A percentile compares a stretch with the other conserved stretches of the same genome.
phyloP scores from a whole-genome alignment of 2,888 invertebrate species.

The Subacronicta megacephala region DNA sequence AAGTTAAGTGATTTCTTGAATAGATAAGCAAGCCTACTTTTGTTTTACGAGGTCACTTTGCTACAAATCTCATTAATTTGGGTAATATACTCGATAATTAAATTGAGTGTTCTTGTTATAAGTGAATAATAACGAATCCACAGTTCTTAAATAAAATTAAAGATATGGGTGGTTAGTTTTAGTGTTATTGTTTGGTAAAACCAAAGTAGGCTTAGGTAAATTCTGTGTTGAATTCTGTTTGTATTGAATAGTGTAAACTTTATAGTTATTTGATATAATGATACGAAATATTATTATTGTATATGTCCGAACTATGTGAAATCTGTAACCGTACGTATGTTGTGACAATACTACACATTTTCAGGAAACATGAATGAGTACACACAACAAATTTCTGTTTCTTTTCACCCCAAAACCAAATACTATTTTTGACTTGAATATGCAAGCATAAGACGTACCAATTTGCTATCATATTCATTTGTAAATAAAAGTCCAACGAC shows the following conservation, averaged over 20 bases:
- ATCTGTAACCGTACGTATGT: constrained; percentile 14
- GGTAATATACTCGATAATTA: too few relatives aligned
- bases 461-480: too few relatives aligned
- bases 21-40: constrained; percentile 8
- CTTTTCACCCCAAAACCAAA: too few relatives aligned
- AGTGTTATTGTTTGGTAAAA: constrained; percentile 29
- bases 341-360: constrained; percentile 14
- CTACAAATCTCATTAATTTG: too few relatives aligned
- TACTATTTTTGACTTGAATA: too few relatives aligned
- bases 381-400: neutral
- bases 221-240: constrained; percentile 9
- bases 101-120: neutral
- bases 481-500: constrained; percentile 77
- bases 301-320: constrained; percentile 13
- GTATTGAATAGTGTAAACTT: constrained; percentile 1
- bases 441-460: neutral
- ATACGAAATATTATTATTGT: neutral
- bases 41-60: constrained; percentile 3
- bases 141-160: too few relatives aligned
- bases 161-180: too few relatives aligned
- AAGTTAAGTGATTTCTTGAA: neutral
- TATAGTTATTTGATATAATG: constrained; percentile 25
- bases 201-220: constrained; percentile 11
- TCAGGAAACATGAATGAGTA: constrained; percentile 16
- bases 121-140: too few relatives aligned